Percentiles rank a stretch among this genome's conserved stretches.
Conservation (phyloP, 1,140 invertebrate genomes). For the Potamilus streckersoni region DNA sequence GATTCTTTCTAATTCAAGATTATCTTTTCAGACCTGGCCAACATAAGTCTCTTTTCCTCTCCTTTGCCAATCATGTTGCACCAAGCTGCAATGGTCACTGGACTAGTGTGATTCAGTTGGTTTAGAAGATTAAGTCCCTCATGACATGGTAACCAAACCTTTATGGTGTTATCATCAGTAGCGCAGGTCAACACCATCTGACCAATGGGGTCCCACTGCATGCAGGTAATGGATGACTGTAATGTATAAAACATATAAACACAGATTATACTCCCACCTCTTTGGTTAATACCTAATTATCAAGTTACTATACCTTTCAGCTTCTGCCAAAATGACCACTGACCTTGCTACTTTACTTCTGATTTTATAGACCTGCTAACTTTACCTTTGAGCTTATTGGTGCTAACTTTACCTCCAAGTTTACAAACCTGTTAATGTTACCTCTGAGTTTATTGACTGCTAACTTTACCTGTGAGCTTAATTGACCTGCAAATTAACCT, state of each 20-base stretch:
- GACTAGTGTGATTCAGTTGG: constrained; percentile 35
- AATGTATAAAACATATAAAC: constrained; percentile 14
- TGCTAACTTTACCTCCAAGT: no score
- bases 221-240: constrained; percentile 61
- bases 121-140: constrained; percentile 43
- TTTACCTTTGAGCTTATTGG: no score
- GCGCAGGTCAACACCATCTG: constrained; percentile 71
- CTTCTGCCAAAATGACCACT: no score
- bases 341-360: no score
- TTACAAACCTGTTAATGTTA: no score
- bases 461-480: no score
- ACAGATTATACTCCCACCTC: no score
- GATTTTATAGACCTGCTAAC: no score
- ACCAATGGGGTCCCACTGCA: constrained; percentile 73
- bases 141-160: constrained; percentile 68
- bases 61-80: constrained; percentile 52
- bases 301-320: no score
- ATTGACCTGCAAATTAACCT: no score
- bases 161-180: constrained; percentile 63
- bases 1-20: not conserved
- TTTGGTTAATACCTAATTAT: no score
- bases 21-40: constrained; percentile 53
- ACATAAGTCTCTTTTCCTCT: constrained; percentile 53
- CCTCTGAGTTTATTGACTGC: no score
- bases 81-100: constrained; percentile 50